phyloP scores from a whole-genome alignment of 1,140 invertebrate genomes.

The Tetraneura akinire region DNA sequence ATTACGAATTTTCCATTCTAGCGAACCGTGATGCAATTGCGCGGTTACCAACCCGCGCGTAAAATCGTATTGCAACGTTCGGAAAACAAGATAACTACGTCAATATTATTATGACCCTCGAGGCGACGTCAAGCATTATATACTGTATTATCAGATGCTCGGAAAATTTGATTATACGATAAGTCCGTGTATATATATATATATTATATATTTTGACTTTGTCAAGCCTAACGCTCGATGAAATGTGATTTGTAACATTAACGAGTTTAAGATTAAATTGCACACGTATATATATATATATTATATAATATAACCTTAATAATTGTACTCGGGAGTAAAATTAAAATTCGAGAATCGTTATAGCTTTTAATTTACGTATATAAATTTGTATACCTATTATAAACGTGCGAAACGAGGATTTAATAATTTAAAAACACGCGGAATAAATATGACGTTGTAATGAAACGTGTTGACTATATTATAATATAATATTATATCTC shows the following conservation, averaged over 20 bases:
- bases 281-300: neutral
- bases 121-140: neutral
- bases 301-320: neutral
- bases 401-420: neutral
- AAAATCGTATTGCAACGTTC: neutral
- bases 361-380: neutral
- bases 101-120: slow-evolving; percentile 3
- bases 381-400: neutral
- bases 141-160: slow-evolving; percentile 13
- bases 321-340: neutral
- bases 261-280: neutral
- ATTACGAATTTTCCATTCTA: neutral
- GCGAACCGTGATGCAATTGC: slow-evolving; percentile 7
- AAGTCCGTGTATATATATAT: too few relatives aligned
- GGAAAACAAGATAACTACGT: neutral
- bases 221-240: neutral
- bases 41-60: neutral
- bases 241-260: neutral
- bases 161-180: neutral
- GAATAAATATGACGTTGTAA: too few relatives aligned
- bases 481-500: too few relatives aligned
- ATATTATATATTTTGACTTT: too few relatives aligned
- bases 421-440: neutral
- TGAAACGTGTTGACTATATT: too few relatives aligned
- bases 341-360: neutral